These are phyloP conservation scores for Hypselothyrea guttata DNA, from an alignment of 2,888 invertebrate genomes.

Conservation along the genomic window DNA sequence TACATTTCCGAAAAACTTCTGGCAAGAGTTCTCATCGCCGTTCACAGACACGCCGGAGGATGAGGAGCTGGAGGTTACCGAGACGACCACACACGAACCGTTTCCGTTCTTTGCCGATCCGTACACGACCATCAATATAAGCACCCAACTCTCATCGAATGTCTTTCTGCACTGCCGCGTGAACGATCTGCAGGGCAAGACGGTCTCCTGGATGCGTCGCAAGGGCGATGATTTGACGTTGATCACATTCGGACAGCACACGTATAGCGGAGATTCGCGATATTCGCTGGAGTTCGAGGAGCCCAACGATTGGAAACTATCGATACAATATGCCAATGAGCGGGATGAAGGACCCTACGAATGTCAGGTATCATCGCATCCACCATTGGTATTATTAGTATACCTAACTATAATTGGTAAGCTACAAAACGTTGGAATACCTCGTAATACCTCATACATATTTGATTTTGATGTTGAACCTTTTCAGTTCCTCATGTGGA, in stretches of 20 bases:
- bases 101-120: constrained; percentile 88
- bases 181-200: constrained; percentile 87
- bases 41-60: constrained; percentile 82
- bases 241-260: constrained; percentile 87
- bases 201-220: constrained; percentile 89
- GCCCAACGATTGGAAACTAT: constrained; percentile 90
- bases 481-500: constrained; percentile 89
- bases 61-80: constrained; percentile 80
- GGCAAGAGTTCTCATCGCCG: constrained; percentile 83
- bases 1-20: constrained; percentile 82
- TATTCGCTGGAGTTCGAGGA: constrained; percentile 87
- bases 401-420: constrained; percentile 89
- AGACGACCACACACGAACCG: constrained; percentile 86
- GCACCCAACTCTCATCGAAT: constrained; percentile 86
- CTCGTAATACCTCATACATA: not conserved
- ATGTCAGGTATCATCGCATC: constrained; percentile 91
- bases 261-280: constrained; percentile 86
- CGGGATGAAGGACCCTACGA: constrained; percentile 90
- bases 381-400: constrained; percentile 87
- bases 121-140: constrained; percentile 85
- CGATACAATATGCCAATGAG: constrained; percentile 88
- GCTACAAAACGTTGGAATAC: constrained; percentile 72
- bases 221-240: constrained; percentile 87
- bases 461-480: not conserved
- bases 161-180: constrained; percentile 87